phyloP scores from a whole-genome alignment of 2,888 invertebrate genomes.

The Acrobasis consociella region DNA sequence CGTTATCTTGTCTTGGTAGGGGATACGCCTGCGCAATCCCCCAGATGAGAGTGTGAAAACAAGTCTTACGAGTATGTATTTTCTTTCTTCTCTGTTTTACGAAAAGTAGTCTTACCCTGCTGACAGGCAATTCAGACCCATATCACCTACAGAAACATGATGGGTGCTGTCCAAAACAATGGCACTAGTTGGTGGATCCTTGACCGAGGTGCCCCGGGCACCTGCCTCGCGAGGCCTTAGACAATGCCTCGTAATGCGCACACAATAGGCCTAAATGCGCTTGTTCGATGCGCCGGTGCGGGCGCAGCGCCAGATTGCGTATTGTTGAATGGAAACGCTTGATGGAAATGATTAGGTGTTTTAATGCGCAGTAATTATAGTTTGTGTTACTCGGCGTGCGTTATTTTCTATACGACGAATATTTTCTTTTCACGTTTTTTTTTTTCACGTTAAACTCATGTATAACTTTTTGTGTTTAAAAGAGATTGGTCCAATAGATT shows the following conservation, averaged over 20 bases:
- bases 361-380: conserved; percentile 15
- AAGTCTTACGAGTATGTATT: too few relatives aligned
- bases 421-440: too few relatives aligned
- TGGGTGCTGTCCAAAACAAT: conserved; percentile 11
- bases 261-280: conserved; percentile 16
- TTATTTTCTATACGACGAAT: background rate
- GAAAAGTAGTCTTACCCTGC: too few relatives aligned
- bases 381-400: background rate
- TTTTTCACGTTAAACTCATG: too few relatives aligned
- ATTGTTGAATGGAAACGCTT: conserved; percentile 4
- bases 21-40: too few relatives aligned
- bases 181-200: conserved; percentile 14
- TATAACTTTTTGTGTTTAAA: too few relatives aligned
- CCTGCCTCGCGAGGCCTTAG: conserved; percentile 9
- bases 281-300: background rate
- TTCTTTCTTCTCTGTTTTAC: too few relatives aligned
- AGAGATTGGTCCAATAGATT: too few relatives aligned
- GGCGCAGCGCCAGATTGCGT: conserved; percentile 5
- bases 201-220: conserved; percentile 17
- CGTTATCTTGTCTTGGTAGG: too few relatives aligned
- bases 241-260: conserved; percentile 17
- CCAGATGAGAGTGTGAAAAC: too few relatives aligned
- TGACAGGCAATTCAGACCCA: background rate
- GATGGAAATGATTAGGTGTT: conserved; percentile 16
- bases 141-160: too few relatives aligned